Percentiles rank a stretch among this genome's conserved stretches.
Conservation (phyloP, 2,797 vertebrate species). For the Phylloscopus collybita region DNA sequence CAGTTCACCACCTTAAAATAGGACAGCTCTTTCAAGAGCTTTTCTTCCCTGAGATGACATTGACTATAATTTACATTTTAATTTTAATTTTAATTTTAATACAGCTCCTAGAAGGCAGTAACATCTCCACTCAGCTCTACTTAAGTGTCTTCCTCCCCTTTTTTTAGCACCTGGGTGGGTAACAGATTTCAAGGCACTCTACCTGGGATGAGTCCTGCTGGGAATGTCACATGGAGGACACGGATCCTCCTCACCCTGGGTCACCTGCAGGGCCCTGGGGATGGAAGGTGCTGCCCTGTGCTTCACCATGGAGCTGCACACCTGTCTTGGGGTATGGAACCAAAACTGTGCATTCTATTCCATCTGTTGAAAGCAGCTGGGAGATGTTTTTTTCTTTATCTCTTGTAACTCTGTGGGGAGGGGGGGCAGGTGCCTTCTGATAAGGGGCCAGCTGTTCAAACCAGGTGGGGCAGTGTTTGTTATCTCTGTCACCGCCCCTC, state of each 20-base stretch:
- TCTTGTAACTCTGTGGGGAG: too few relatives aligned
- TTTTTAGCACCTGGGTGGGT: background rate
- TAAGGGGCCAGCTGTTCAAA: too few relatives aligned
- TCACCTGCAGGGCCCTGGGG: background rate
- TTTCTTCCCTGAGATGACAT: slow-evolving; percentile 21
- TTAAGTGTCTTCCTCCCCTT: background rate
- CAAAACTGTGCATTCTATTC: too few relatives aligned
- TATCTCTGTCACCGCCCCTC: too few relatives aligned
- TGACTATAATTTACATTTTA: slow-evolving; percentile 60
- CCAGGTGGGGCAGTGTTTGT: too few relatives aligned
- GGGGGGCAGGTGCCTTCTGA: too few relatives aligned
- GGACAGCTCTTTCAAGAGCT: slow-evolving; percentile 5
- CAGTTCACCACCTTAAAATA: slow-evolving; percentile 41
- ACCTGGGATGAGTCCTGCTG: background rate
- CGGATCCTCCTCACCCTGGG: background rate
- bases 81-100: slow-evolving; percentile 68
- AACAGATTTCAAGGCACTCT: background rate
- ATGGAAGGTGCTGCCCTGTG: background rate
- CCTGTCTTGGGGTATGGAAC: too few relatives aligned
- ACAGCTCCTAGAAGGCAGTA: slow-evolving; percentile 43
- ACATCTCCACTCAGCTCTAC: background rate
- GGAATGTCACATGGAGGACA: background rate
- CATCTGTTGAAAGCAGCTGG: too few relatives aligned
- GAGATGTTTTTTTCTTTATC: too few relatives aligned
- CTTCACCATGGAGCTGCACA: background rate